Conservation (phyloP, 1,140 invertebrate species). For the Drosophila littoralis region DNA sequence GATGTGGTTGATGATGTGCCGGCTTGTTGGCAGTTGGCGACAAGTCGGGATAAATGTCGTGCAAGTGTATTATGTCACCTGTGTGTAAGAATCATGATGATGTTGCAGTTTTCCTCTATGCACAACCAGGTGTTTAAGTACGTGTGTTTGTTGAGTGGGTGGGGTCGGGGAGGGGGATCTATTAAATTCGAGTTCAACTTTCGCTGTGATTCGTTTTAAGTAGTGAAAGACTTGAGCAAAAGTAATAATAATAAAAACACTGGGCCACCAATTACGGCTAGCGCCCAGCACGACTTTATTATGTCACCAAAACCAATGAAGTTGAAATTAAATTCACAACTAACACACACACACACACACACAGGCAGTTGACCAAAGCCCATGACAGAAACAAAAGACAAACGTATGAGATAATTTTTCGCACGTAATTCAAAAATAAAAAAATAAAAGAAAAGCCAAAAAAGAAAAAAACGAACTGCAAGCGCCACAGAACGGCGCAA, state of each 20-base stretch:
- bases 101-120: constrained; percentile 49
- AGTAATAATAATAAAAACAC: constrained; percentile 48
- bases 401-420: constrained; percentile 58
- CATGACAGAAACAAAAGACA: constrained; percentile 51
- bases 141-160: constrained; percentile 3
- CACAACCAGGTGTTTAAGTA: constrained; percentile 6
- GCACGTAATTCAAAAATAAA: constrained; percentile 67
- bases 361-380: constrained; percentile 16
- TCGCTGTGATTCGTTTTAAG: constrained; percentile 28
- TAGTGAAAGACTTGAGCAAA: constrained; percentile 43
- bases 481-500: constrained; percentile 61
- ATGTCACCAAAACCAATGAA: constrained; percentile 51
- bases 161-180: not conserved
- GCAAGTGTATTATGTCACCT: constrained; percentile 84
- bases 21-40: constrained; percentile 69
- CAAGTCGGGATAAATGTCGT: constrained; percentile 83
- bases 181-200: constrained; percentile 39
- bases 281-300: constrained; percentile 42
- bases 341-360: constrained; percentile 11
- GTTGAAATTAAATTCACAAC: constrained; percentile 40
- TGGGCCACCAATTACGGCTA: constrained; percentile 23
- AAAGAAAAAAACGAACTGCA: not conserved
- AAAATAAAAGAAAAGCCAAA: constrained; percentile 37
- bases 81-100: constrained; percentile 66
- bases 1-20: constrained; percentile 44